phyloP scores from a whole-genome alignment of 2,113 vertebrate genomes.

The Sapajus apella region DNA sequence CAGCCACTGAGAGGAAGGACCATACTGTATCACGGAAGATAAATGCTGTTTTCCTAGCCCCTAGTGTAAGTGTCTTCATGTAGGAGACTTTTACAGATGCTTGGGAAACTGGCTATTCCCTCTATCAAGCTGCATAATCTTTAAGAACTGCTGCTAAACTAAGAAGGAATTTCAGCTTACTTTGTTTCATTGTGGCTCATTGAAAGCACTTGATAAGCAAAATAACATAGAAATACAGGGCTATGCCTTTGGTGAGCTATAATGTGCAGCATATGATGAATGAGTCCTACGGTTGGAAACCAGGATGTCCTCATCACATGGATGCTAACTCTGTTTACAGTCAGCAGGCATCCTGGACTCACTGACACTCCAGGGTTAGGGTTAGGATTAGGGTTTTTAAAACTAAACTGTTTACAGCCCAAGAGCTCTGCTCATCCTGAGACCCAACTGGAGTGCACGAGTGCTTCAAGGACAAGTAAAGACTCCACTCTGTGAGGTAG shows the following conservation, averaged over 20 bases:
- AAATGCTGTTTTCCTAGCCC: neutral
- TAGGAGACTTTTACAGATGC: neutral
- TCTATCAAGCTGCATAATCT: neutral
- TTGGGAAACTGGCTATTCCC: neutral
- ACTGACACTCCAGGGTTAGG: rapidly evolving
- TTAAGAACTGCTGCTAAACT: neutral
- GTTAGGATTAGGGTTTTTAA: neutral
- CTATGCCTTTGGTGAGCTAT: neutral
- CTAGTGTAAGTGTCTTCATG: neutral
- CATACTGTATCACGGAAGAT: too few species aligned
- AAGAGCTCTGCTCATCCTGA: neutral
- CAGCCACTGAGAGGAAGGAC: neutral
- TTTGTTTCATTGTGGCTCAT: neutral
- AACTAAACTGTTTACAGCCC: too few species aligned
- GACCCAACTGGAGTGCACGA: rapidly evolving
- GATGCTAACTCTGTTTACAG: rapidly evolving
- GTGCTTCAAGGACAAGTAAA: neutral
- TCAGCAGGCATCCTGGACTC: neutral
- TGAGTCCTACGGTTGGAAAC: neutral
- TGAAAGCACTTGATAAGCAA: neutral
- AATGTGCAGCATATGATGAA: rapidly evolving
- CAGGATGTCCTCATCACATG: neutral
- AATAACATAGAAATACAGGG: neutral
- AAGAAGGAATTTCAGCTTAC: neutral
- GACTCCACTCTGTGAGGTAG: neutral